phyloP scores from a whole-genome alignment of 2,888 invertebrate species.

The Platypus cylindrus region DNA sequence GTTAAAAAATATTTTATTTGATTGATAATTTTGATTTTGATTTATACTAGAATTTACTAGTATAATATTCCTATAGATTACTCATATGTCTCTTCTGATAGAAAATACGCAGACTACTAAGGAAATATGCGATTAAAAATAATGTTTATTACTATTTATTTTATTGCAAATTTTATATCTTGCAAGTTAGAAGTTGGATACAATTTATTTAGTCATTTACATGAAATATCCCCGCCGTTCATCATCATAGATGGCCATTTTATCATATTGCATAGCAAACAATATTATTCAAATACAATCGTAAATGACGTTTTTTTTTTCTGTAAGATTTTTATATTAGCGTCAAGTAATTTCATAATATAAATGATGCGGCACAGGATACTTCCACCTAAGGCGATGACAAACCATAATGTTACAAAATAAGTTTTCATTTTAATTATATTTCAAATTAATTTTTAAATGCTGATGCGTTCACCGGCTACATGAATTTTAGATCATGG shows the following conservation, averaged over 20 bases:
- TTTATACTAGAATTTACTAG: too few relatives aligned
- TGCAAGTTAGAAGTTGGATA: neutral
- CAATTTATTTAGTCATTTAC: neutral
- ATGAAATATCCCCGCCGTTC: neutral
- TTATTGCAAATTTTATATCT: neutral
- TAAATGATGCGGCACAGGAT: conserved; percentile 3
- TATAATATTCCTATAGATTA: too few relatives aligned
- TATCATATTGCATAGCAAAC: neutral
- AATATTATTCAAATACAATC: conserved; percentile 1
- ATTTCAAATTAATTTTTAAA: conserved; percentile 9
- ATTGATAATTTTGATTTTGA: too few relatives aligned
- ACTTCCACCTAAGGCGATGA: conserved; percentile 4
- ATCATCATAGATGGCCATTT: neutral
- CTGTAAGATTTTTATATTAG: conserved; percentile 5
- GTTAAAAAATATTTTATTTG: too few relatives aligned
- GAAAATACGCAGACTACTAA: too few relatives aligned
- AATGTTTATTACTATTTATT: too few relatives aligned
- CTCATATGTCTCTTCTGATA: too few relatives aligned
- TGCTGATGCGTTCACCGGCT: conserved; percentile 5
- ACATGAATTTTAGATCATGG: conserved; percentile 8
- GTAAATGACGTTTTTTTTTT: conserved; percentile 6
- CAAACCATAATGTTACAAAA: conserved; percentile 7
- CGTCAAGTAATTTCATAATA: conserved; percentile 8
- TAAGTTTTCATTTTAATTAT: conserved; percentile 5
- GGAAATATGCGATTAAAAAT: too few relatives aligned